Percentiles rank a stretch among this genome's conserved stretches.
Evolutionary conservation across 2,888 invertebrate genomes (phyloP).

Genomic region (Xestia rhomboidea): DNA sequence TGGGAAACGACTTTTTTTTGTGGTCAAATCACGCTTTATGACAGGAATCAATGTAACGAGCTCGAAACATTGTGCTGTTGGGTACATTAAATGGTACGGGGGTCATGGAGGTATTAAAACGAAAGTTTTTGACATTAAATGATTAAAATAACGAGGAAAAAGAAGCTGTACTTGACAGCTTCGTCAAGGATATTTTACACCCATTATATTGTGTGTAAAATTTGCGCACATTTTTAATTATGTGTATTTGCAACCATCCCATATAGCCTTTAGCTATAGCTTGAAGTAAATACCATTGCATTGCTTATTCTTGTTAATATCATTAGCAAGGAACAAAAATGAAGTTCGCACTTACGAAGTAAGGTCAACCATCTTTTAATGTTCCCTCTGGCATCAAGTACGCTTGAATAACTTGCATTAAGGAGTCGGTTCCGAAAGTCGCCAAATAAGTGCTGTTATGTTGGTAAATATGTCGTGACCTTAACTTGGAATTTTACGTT

Average conservation of each 20-base stretch:
- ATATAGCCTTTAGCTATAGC: background rate
- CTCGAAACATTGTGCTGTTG: too few species aligned
- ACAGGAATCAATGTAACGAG: too few species aligned
- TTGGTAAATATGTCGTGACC: constrained; percentile 15
- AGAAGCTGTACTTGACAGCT: too few species aligned
- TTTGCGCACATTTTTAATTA: background rate
- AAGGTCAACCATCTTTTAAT: constrained; percentile 18
- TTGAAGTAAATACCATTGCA: background rate
- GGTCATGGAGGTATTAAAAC: too few species aligned
- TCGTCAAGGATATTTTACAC: too few species aligned
- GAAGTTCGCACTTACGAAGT: background rate
- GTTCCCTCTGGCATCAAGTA: background rate
- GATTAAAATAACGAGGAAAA: too few species aligned
- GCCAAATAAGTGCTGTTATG: constrained; percentile 25
- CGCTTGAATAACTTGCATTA: constrained; percentile 22
- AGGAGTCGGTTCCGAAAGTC: background rate
- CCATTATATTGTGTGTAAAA: background rate
- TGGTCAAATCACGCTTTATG: too few species aligned
- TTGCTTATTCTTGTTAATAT: background rate
- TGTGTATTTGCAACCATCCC: background rate
- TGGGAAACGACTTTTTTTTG: too few species aligned
- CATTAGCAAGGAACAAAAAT: constrained; percentile 7
- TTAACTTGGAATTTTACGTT: constrained; percentile 20
- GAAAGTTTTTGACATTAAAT: too few species aligned
- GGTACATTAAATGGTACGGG: too few species aligned